Percentiles rank a stretch among this genome's conserved stretches.
Evolutionary conservation across 2,888 invertebrate species (phyloP).

Genomic region (Cosmia pyralina): DNA sequence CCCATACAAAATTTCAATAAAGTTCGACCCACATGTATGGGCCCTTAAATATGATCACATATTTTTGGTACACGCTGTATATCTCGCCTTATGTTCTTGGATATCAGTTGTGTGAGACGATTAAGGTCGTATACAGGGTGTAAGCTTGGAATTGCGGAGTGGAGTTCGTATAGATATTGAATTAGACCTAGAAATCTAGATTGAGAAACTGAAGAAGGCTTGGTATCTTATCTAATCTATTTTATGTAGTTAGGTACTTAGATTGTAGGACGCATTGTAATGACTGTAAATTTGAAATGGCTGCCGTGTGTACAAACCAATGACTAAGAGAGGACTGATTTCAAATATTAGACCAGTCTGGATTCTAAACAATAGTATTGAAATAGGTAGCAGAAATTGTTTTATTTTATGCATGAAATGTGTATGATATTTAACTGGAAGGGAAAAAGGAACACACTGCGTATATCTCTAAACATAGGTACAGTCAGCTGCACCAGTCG

Average conservation of each 20-base stretch:
- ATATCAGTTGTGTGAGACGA: slow-evolving; percentile 22
- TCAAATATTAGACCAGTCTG: background rate
- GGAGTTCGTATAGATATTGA: background rate
- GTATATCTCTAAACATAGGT: too few species aligned
- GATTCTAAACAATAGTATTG: background rate
- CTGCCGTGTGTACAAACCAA: background rate
- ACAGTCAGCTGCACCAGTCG: too few species aligned
- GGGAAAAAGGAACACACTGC: too few species aligned
- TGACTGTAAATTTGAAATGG: background rate
- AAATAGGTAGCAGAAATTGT: background rate
- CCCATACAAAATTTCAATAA: background rate
- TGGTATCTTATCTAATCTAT: slow-evolving; percentile 29
- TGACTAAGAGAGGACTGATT: slow-evolving; percentile 1
- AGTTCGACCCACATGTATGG: background rate
- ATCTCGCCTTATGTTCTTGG: background rate
- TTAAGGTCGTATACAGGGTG: slow-evolving; percentile 15
- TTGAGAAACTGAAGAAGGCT: slow-evolving; percentile 4
- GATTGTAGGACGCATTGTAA: background rate
- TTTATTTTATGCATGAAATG: background rate
- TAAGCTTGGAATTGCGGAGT: background rate
- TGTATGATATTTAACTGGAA: too few species aligned
- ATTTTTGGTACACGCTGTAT: background rate
- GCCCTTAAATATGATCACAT: background rate
- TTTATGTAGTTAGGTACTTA: background rate
- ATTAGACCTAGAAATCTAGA: slow-evolving; percentile 21